phyloP scores from a whole-genome alignment of 2,113 vertebrate genomes.

The Nematolebias whitei region DNA sequence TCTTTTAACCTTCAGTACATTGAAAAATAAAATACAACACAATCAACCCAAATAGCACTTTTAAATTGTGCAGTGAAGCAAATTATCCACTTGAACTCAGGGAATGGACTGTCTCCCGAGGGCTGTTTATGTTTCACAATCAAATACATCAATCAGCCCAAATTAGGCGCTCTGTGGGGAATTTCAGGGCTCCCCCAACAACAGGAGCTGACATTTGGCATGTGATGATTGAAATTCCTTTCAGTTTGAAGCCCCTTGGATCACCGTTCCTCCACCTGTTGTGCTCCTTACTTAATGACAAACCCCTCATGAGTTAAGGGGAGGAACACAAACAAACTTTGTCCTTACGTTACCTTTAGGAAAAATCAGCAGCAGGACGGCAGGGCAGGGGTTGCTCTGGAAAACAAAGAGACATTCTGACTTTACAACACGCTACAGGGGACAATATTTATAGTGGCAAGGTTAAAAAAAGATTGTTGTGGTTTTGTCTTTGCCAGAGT shows the following conservation, averaged over 20 bases:
- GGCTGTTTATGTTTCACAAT: slow-evolving; percentile 55
- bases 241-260: slow-evolving; percentile 45
- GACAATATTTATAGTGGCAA: slow-evolving; percentile 23
- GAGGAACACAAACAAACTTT: slow-evolving; percentile 34
- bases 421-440: slow-evolving; percentile 6
- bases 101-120: slow-evolving; percentile 9
- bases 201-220: slow-evolving; percentile 47
- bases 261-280: slow-evolving; percentile 62
- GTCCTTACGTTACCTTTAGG: slow-evolving; percentile 53
- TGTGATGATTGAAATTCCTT: slow-evolving; percentile 43
- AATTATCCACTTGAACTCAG: slow-evolving; percentile 31
- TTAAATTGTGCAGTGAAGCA: slow-evolving; percentile 4
- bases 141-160: slow-evolving; percentile 36
- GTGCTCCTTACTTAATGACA: slow-evolving; percentile 32
- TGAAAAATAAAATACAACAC: neutral
- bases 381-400: slow-evolving; percentile 12
- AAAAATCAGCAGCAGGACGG: slow-evolving; percentile 20
- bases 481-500: no score
- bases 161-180: slow-evolving; percentile 43
- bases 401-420: slow-evolving; percentile 40
- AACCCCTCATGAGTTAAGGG: slow-evolving; percentile 21
- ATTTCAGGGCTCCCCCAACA: slow-evolving; percentile 4
- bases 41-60: neutral
- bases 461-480: neutral
- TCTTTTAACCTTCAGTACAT: neutral